Conservation (phyloP, 2,888 invertebrate species). For the Slavum lentiscoides region DNA sequence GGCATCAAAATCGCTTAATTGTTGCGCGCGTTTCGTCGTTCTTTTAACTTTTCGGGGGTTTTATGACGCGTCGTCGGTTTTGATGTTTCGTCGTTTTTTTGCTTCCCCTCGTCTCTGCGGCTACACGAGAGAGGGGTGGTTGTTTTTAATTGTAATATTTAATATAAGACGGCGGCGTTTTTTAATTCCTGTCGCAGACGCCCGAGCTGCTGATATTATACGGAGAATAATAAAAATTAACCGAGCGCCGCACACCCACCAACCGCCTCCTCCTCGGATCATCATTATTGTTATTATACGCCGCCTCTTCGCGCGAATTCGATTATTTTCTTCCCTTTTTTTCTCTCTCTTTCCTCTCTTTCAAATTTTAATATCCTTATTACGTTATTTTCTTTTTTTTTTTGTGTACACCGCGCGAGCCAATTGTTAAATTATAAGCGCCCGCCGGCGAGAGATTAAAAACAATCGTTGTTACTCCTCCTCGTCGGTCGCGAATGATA, state of each 20-base stretch:
- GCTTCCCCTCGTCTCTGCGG: neutral
- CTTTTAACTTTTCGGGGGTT: constrained; percentile 23
- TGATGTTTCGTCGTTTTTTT: constrained; percentile 21
- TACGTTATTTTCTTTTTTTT: neutral
- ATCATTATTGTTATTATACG: neutral
- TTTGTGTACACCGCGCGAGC: neutral
- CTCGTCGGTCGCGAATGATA: too few species aligned
- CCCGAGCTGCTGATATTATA: constrained; percentile 14
- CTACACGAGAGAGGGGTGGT: constrained; percentile 1
- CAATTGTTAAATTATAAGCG: constrained; percentile 34
- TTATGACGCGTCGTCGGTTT: constrained; percentile 6
- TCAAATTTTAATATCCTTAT: constrained; percentile 2
- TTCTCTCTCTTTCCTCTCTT: neutral
- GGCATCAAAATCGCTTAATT: constrained; percentile 48
- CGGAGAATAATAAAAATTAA: constrained; percentile 50
- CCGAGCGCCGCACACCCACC: constrained; percentile 7
- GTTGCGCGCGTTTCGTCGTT: constrained; percentile 42
- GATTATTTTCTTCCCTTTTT: constrained; percentile 36
- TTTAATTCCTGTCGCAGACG: constrained; percentile 33
- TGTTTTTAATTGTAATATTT: constrained; percentile 25
- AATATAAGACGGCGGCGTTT: constrained; percentile 22
- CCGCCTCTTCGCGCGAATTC: constrained; percentile 18
- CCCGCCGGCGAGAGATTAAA: constrained; percentile 33
- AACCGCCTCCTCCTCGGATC: too few species aligned
- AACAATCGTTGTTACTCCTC: constrained; percentile 28